These are phyloP conservation scores for Sciurus niger DNA, from an alignment of 2,113 vertebrate genomes.

Conservation along the genomic window DNA sequence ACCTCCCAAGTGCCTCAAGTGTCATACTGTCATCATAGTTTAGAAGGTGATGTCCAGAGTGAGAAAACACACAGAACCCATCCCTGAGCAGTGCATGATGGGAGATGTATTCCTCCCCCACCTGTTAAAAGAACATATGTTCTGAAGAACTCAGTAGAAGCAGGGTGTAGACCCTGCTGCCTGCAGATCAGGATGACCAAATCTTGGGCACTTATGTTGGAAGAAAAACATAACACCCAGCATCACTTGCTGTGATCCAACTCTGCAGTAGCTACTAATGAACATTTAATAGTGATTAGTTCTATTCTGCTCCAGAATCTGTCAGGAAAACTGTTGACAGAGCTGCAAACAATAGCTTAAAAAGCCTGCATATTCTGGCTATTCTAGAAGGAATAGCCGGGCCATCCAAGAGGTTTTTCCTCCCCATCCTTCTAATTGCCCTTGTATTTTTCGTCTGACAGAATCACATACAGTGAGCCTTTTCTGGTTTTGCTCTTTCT, in stretches of 20 bases:
- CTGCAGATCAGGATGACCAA: slow-evolving; percentile 19
- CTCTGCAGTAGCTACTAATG: not conserved
- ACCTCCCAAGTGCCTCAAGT: slow-evolving; percentile 22
- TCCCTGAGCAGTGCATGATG: not conserved
- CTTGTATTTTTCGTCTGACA: not conserved
- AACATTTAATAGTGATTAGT: slow-evolving; percentile 44
- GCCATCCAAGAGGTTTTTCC: not conserved
- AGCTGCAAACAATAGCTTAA: not conserved
- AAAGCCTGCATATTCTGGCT: not conserved
- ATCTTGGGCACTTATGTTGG: slow-evolving; percentile 2
- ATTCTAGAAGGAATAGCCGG: not conserved
- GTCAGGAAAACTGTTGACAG: not conserved
- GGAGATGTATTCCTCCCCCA: slow-evolving; percentile 68
- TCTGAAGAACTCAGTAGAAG: slow-evolving; percentile 11
- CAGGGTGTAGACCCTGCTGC: slow-evolving; percentile 1
- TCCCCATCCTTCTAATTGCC: not conserved
- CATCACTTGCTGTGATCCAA: slow-evolving; percentile 48
- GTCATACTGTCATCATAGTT: not conserved
- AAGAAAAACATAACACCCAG: slow-evolving; percentile 8
- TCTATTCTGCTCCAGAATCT: slow-evolving; percentile 18
- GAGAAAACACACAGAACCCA: slow-evolving; percentile 39
- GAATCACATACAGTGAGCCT: not conserved
- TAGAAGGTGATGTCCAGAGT: not conserved
- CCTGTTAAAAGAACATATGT: slow-evolving; percentile 46
- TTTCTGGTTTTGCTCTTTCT: not conserved